Conservation (phyloP, 2,888 invertebrate species). For the Eutolmus rufibarbis region DNA sequence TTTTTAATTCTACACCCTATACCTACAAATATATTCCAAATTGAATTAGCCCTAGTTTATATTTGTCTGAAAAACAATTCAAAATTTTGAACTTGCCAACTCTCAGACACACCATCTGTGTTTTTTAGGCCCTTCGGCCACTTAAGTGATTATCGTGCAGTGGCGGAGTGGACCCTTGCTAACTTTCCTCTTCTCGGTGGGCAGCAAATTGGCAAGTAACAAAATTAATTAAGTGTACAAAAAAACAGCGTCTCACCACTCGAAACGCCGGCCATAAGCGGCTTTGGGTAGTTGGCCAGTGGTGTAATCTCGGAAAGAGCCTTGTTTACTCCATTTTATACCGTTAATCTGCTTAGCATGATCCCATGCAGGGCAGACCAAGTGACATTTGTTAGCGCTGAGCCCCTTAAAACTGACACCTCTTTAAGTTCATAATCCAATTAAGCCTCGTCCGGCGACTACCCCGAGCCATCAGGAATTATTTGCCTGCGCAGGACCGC, state of each 20-base stretch:
- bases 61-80: no score
- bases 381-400: not conserved
- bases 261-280: not conserved
- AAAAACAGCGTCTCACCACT: not conserved
- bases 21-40: no score
- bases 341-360: slow-evolving; percentile 18
- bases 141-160: not conserved
- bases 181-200: not conserved
- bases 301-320: not conserved
- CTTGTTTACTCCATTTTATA: slow-evolving; percentile 1
- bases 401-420: slow-evolving; percentile 22
- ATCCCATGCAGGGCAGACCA: not conserved
- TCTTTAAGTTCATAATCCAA: slow-evolving; percentile 28
- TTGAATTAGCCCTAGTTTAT: no score
- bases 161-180: not conserved
- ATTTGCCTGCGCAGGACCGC: not conserved
- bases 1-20: no score
- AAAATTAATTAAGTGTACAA: not conserved
- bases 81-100: no score
- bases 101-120: no score
- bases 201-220: not conserved
- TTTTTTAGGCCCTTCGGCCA: no score
- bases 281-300: not conserved
- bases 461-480: not conserved
- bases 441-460: not conserved